Percentiles rank a stretch among this genome's conserved stretches.
Conservation (phyloP, 1,140 invertebrate species). For the Musca domestica region DNA sequence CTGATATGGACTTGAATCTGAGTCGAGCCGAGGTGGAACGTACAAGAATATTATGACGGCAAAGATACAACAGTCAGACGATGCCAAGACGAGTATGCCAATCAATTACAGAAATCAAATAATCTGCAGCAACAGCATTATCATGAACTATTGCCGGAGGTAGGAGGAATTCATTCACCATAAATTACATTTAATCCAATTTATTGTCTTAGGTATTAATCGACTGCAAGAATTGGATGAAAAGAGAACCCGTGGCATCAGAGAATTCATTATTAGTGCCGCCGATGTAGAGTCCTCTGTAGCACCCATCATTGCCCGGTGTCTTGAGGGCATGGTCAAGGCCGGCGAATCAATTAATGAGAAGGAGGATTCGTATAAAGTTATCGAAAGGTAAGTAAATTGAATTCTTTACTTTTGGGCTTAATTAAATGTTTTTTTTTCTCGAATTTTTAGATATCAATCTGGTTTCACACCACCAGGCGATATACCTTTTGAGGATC, state of each 20-base stretch:
- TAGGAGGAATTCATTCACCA: no score
- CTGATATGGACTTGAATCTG: conserved; percentile 92
- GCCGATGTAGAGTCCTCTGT: conserved; percentile 90
- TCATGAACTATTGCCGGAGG: conserved; percentile 78
- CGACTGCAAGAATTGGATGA: conserved; percentile 88
- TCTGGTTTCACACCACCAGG: conserved; percentile 91
- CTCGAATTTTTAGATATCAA: no score
- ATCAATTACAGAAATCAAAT: conserved; percentile 93
- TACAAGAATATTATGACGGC: conserved; percentile 81
- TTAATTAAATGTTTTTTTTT: no score
- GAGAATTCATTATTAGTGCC: conserved; percentile 85
- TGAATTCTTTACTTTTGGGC: no score
- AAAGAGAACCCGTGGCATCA: conserved; percentile 87
- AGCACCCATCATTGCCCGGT: conserved; percentile 93
- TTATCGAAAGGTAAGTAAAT: conserved; percentile 48
- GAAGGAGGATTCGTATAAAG: conserved; percentile 65
- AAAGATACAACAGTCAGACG: conserved; percentile 88
- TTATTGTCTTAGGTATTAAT: conserved; percentile 46
- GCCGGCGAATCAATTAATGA: conserved; percentile 90
- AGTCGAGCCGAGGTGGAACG: conserved; percentile 92
- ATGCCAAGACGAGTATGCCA: conserved; percentile 94
- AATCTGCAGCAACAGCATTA: conserved; percentile 88
- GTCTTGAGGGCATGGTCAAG: conserved; percentile 89
- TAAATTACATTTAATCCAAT: not conserved
- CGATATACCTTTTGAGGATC: conserved; percentile 94